A percentile compares a stretch with the other conserved stretches of the same genome.
Conservation (phyloP, 2,113 vertebrate species). For the Ctenomys sociabilis region DNA sequence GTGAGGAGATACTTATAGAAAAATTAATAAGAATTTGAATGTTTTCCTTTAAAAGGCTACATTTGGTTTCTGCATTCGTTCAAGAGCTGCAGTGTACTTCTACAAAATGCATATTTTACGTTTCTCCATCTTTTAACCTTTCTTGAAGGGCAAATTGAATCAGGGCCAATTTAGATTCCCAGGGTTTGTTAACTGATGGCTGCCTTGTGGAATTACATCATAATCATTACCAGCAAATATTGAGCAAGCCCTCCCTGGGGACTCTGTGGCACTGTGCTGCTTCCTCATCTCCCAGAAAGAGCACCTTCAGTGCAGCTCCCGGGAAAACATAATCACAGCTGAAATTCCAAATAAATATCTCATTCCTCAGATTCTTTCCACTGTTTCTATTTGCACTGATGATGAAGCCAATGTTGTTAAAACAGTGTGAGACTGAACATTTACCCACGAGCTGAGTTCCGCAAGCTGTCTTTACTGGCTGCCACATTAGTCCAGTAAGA, state of each 20-base stretch:
- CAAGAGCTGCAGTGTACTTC: constrained; percentile 44
- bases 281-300: constrained; percentile 49
- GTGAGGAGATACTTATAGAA: background rate
- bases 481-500: constrained; percentile 74
- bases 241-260: constrained; percentile 45
- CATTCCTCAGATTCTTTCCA: constrained; percentile 72
- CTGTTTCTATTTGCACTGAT: constrained; percentile 75
- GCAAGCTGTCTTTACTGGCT: constrained; percentile 76
- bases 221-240: constrained; percentile 65
- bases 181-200: constrained; percentile 27
- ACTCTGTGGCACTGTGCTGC: background rate
- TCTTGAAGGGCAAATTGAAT: constrained; percentile 71
- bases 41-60: constrained; percentile 27
- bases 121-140: constrained; percentile 73
- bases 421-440: constrained; percentile 73
- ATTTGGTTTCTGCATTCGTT: constrained; percentile 7
- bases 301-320: constrained; percentile 35
- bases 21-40: background rate
- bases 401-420: constrained; percentile 78
- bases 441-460: constrained; percentile 68
- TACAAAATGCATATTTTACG: constrained; percentile 52
- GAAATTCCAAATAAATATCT: constrained; percentile 74
- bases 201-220: constrained; percentile 67
- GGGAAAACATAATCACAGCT: constrained; percentile 54
- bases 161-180: constrained; percentile 64